Conservation (phyloP, 2,113 vertebrate species). For the Sinocyclocheilus anophthalmus region DNA sequence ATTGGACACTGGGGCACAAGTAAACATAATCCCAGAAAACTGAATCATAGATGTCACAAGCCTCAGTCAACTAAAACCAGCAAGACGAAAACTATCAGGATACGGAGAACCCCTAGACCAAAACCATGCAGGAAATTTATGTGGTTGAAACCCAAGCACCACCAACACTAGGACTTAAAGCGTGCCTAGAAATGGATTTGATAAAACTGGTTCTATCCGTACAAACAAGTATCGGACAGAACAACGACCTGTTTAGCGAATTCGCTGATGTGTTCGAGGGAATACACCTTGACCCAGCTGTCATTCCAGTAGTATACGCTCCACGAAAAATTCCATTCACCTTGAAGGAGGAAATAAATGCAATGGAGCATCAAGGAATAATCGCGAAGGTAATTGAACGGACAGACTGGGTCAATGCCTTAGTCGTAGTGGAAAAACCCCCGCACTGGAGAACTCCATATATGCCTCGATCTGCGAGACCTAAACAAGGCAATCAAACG, state of each 20-base stretch:
- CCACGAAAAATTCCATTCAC: neutral
- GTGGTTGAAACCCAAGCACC: neutral
- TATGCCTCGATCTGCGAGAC: neutral
- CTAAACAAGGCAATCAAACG: neutral
- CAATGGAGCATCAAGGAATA: constrained; percentile 7
- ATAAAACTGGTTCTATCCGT: neutral
- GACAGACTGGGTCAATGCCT: constrained; percentile 25
- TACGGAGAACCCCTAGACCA: neutral
- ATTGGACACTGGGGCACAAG: neutral
- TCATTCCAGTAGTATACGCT: neutral
- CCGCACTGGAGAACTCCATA: neutral
- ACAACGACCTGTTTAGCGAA: neutral
- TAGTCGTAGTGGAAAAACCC: constrained; percentile 28
- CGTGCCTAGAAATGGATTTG: neutral
- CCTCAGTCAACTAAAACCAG: neutral
- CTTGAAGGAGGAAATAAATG: neutral
- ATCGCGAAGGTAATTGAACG: neutral
- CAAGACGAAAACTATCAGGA: neutral
- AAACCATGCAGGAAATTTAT: neutral
- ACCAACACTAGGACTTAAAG: neutral
- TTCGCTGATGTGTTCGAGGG: constrained; percentile 23
- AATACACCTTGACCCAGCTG: constrained; percentile 15
- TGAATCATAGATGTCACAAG: neutral
- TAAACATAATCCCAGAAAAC: neutral
- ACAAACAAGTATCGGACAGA: neutral